phyloP scores from a whole-genome alignment of 1,140 invertebrate species.

The Drosophila aff. region DNA sequence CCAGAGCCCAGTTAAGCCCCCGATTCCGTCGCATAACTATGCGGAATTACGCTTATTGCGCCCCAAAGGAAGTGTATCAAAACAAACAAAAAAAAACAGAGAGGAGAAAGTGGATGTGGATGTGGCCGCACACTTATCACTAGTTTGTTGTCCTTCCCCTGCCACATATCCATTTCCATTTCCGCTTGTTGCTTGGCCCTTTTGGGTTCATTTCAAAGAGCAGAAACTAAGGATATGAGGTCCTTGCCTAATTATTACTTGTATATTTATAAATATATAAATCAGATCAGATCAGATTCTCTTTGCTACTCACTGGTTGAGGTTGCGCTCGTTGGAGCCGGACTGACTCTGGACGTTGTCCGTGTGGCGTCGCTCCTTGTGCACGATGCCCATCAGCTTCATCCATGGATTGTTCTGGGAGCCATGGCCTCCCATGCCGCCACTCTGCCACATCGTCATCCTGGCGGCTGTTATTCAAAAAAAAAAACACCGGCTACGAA shows the following conservation, averaged over 20 bases:
- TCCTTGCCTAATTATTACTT: background rate
- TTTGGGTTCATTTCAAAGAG: background rate
- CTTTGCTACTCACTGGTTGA: constrained; percentile 88
- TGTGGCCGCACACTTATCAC: constrained; percentile 11
- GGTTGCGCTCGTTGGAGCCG: constrained; percentile 87
- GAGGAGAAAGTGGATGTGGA: background rate
- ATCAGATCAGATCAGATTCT: background rate
- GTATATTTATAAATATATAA: background rate
- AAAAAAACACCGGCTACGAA: background rate
- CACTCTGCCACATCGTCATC: constrained; percentile 91
- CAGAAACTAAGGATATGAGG: background rate
- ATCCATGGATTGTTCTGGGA: constrained; percentile 93
- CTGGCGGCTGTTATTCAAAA: constrained; percentile 58
- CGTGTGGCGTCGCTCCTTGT: constrained; percentile 89
- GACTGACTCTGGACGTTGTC: constrained; percentile 86
- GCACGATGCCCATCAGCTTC: constrained; percentile 93
- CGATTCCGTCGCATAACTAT: constrained; percentile 44
- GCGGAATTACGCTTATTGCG: constrained; percentile 65
- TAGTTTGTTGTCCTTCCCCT: constrained; percentile 4
- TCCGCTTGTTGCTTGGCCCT: background rate
- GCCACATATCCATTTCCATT: constrained; percentile 3
- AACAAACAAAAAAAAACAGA: background rate
- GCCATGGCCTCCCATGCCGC: constrained; percentile 88
- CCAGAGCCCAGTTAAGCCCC: constrained; percentile 1
- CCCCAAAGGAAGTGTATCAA: constrained; percentile 3